Percentiles rank a stretch among this genome's conserved stretches.
phyloP scores from a whole-genome alignment of 1,140 invertebrate species.

The Aporrectodea caliginosa region DNA sequence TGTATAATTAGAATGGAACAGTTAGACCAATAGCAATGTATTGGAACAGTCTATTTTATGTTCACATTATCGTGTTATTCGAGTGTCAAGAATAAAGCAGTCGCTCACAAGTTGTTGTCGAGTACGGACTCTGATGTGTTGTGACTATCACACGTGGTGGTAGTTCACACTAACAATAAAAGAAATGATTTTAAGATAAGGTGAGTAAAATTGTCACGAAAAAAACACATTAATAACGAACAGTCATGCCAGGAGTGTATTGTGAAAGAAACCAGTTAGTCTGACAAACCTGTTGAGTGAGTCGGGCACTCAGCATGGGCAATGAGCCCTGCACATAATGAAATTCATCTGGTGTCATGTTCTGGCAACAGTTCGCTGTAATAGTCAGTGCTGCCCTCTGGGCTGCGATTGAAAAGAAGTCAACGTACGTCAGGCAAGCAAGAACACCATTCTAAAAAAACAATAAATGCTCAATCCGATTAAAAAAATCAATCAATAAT shows the following conservation, averaged over 20 bases:
- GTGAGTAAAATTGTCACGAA: too few species aligned
- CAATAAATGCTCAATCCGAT: constrained; percentile 26
- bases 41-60: too few species aligned
- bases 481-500: neutral
- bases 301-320: constrained; percentile 74
- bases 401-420: constrained; percentile 91
- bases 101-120: too few species aligned
- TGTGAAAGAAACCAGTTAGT: neutral
- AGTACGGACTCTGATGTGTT: too few species aligned
- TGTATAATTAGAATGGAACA: too few species aligned
- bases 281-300: constrained; percentile 72
- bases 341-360: constrained; percentile 87
- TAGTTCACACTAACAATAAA: constrained; percentile 7
- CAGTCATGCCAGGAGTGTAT: too few species aligned
- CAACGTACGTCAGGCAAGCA: constrained; percentile 90
- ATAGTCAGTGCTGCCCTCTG: constrained; percentile 90
- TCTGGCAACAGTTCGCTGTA: constrained; percentile 94
- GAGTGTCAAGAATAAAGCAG: too few species aligned
- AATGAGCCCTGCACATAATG: constrained; percentile 84
- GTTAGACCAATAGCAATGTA: too few species aligned
- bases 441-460: constrained; percentile 78
- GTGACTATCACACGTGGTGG: too few species aligned
- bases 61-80: too few species aligned
- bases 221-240: too few species aligned
- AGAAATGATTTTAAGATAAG: too few species aligned